phyloP scores from a whole-genome alignment of 1,140 invertebrate genomes.

The Drosophila ficusphila region DNA sequence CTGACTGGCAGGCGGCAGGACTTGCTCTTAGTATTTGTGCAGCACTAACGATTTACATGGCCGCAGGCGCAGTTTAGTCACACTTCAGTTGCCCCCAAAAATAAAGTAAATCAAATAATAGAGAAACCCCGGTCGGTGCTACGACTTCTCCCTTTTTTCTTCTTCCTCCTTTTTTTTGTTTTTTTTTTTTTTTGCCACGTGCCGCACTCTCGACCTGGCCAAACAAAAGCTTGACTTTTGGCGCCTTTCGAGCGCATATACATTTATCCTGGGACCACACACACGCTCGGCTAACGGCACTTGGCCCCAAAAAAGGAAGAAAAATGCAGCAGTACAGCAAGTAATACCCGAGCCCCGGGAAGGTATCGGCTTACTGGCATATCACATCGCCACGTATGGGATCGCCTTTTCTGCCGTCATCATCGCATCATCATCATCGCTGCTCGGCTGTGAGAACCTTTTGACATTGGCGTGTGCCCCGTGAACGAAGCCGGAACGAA shows the following conservation, averaged over 20 bases:
- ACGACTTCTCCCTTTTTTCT: too few relatives aligned
- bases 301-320: constrained; percentile 29
- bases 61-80: constrained; percentile 72
- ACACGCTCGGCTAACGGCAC: constrained; percentile 52
- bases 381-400: constrained; percentile 26
- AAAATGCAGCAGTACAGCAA: neutral
- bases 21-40: constrained; percentile 18
- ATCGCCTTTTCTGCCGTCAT: constrained; percentile 20
- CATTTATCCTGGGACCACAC: constrained; percentile 25
- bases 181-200: constrained; percentile 34
- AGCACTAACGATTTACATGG: constrained; percentile 45
- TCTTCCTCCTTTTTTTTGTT: too few relatives aligned
- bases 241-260: constrained; percentile 16
- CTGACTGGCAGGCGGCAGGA: constrained; percentile 18
- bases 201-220: constrained; percentile 27
- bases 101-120: neutral
- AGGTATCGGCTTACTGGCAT: constrained; percentile 52
- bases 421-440: constrained; percentile 11
- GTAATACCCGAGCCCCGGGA: constrained; percentile 1
- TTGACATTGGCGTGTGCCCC: constrained; percentile 76
- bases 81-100: constrained; percentile 58
- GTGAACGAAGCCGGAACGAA: constrained; percentile 13
- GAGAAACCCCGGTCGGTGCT: neutral
- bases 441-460: constrained; percentile 63
- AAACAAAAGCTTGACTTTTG: constrained; percentile 78